Percentiles rank a stretch among this genome's conserved stretches.
Conservation (phyloP, 2,113 vertebrate genomes). For the Trinectes maculatus region DNA sequence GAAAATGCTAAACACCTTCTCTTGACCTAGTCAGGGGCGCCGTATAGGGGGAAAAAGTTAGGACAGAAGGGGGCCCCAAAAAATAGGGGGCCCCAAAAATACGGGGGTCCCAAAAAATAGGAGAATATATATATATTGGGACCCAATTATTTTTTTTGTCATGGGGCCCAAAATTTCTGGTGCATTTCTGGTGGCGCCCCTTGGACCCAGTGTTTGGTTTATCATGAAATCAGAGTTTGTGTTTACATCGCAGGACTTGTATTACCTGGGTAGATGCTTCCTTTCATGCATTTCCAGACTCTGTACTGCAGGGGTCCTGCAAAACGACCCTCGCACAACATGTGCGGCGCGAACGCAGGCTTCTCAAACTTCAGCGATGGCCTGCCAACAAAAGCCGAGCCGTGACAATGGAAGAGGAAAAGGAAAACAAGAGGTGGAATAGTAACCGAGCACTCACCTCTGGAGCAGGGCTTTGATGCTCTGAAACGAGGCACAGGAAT, state of each 20-base stretch:
- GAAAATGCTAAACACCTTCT: too few relatives aligned
- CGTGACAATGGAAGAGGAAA: not conserved
- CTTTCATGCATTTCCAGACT: constrained; percentile 85
- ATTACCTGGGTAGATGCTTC: constrained; percentile 84
- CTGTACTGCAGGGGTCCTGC: constrained; percentile 84
- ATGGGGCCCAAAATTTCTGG: too few relatives aligned
- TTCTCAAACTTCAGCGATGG: constrained; percentile 83
- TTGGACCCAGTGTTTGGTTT: too few relatives aligned
- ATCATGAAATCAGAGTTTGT: not conserved
- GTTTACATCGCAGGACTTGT: not conserved
- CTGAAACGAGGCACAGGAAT: constrained; percentile 62
- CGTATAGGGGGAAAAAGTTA: too few relatives aligned
- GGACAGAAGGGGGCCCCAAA: too few relatives aligned
- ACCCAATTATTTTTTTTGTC: too few relatives aligned
- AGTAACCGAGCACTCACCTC: constrained; percentile 76
- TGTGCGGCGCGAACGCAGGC: constrained; percentile 74
- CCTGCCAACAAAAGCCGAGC: constrained; percentile 64
- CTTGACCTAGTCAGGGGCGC: too few relatives aligned
- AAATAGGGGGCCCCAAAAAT: too few relatives aligned
- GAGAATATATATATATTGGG: too few relatives aligned
- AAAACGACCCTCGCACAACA: constrained; percentile 83
- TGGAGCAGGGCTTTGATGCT: constrained; percentile 82
- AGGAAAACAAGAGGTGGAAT: constrained; percentile 1
- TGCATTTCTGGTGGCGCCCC: too few relatives aligned
- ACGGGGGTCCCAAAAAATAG: too few relatives aligned